Evolutionary conservation across 1,140 invertebrate genomes (phyloP).

Genomic region (Drosophila seguyi): DNA sequence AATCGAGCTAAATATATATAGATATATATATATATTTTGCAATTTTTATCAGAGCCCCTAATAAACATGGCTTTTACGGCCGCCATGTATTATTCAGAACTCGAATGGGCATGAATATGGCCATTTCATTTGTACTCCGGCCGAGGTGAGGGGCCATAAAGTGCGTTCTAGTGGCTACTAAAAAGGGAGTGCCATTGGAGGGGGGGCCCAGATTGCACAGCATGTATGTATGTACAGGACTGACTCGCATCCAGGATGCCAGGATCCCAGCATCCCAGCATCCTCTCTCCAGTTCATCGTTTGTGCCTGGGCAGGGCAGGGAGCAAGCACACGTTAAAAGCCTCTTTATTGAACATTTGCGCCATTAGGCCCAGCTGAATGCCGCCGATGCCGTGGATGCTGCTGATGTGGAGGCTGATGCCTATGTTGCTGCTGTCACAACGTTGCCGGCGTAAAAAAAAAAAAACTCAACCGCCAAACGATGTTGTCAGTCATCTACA

Average conservation of each 20-base stretch:
- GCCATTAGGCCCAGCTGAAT: constrained; percentile 62
- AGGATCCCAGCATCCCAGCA: constrained; percentile 3
- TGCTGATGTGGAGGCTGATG: constrained; percentile 13
- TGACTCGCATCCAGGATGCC: constrained; percentile 33
- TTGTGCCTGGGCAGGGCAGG: neutral
- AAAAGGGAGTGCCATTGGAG: constrained; percentile 27
- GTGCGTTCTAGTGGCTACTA: constrained; percentile 58
- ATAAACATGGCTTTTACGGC: constrained; percentile 43
- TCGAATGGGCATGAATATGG: constrained; percentile 46
- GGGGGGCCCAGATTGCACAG: constrained; percentile 59
- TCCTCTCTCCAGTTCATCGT: constrained; percentile 40
- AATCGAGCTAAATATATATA: constrained; percentile 44
- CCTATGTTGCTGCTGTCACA: constrained; percentile 43
- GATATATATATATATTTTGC: constrained; percentile 32
- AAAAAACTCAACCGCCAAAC: constrained; percentile 55
- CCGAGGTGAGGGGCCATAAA: constrained; percentile 46
- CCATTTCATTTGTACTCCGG: constrained; percentile 35
- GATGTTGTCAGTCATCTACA: constrained; percentile 70
- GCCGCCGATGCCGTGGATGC: constrained; percentile 10
- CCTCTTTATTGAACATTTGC: constrained; percentile 83
- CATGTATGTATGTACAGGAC: constrained; percentile 28
- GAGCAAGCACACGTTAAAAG: constrained; percentile 66
- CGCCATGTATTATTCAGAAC: constrained; percentile 41
- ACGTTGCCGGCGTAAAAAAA: constrained; percentile 55
- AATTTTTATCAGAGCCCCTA: constrained; percentile 27